phyloP scores from a whole-genome alignment of 30 jellyfish, hydroid and myxozoan genomes.

The Chrysaora quinquecirrha region DNA sequence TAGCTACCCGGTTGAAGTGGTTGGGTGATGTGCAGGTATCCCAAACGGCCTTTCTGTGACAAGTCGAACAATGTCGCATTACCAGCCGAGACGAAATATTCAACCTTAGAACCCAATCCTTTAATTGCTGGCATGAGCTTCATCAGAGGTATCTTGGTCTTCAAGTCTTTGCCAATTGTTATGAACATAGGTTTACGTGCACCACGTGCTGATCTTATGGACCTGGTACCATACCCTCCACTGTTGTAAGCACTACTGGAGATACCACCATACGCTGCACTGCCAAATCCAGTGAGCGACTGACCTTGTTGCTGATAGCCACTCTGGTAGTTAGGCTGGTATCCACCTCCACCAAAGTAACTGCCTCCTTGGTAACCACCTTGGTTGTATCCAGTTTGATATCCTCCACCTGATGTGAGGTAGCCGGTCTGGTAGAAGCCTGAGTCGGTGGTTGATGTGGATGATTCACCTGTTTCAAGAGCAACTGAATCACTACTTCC shows the following conservation, averaged over 20 bases:
- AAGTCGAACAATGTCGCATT: constrained; percentile 64
- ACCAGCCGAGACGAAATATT: constrained; percentile 67
- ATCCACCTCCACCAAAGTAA: not conserved
- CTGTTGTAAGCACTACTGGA: constrained; percentile 47
- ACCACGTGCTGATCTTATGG: constrained; percentile 53
- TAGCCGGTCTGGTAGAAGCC: constrained; percentile 58
- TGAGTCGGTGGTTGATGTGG: constrained; percentile 26
- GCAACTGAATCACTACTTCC: constrained; percentile 64
- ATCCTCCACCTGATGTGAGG: constrained; percentile 5
- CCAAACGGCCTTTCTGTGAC: constrained; percentile 56
- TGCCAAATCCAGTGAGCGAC: constrained; percentile 12
- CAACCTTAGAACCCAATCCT: constrained; percentile 41
- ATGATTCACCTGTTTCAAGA: constrained; percentile 34
- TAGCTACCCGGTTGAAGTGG: constrained; percentile 74
- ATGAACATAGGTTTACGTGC: constrained; percentile 49
- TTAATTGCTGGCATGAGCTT: constrained; percentile 81
- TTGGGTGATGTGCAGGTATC: constrained; percentile 53
- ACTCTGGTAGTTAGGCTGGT: constrained; percentile 12
- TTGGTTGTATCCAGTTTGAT: constrained; percentile 25
- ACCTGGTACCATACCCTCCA: constrained; percentile 51
- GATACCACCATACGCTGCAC: constrained; percentile 15
- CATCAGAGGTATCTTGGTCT: constrained; percentile 49
- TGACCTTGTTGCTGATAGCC: constrained; percentile 25
- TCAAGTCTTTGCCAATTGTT: constrained; percentile 62
- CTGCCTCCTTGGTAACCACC: constrained; percentile 18